Conservation (phyloP, 2,888 invertebrate genomes). For the Agrotis ipsilon region DNA sequence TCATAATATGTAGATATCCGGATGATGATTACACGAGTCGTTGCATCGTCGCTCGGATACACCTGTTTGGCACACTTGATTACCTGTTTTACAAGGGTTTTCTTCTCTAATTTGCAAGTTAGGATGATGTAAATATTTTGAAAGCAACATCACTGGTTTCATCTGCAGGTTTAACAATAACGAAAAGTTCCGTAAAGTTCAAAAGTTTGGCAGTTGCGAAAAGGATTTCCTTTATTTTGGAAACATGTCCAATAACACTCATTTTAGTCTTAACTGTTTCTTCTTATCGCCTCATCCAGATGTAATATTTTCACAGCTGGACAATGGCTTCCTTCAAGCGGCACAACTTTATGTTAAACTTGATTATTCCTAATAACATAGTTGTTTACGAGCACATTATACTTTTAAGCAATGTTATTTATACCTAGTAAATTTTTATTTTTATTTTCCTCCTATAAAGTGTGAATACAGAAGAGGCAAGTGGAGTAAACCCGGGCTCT, state of each 20-base stretch:
- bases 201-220: background rate
- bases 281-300: too few species aligned
- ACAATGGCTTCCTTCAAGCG: too few species aligned
- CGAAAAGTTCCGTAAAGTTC: background rate
- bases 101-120: background rate
- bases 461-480: conserved; percentile 16
- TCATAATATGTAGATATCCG: background rate
- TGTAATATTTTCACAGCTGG: too few species aligned
- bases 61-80: conserved; percentile 16
- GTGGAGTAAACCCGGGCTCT: conserved; percentile 53
- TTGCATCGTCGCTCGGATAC: background rate
- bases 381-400: too few species aligned
- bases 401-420: too few species aligned
- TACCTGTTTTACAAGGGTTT: background rate
- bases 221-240: background rate
- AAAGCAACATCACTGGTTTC: too few species aligned
- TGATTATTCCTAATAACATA: too few species aligned
- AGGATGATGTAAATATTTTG: background rate
- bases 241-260: background rate
- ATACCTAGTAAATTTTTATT: background rate
- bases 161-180: background rate
- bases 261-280: background rate
- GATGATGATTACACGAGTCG: background rate
- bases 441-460: background rate
- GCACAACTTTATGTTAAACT: too few species aligned